These are phyloP conservation scores for Cylas formicarius DNA, from an alignment of 1,140 invertebrate genomes.

Conservation along the genomic window DNA sequence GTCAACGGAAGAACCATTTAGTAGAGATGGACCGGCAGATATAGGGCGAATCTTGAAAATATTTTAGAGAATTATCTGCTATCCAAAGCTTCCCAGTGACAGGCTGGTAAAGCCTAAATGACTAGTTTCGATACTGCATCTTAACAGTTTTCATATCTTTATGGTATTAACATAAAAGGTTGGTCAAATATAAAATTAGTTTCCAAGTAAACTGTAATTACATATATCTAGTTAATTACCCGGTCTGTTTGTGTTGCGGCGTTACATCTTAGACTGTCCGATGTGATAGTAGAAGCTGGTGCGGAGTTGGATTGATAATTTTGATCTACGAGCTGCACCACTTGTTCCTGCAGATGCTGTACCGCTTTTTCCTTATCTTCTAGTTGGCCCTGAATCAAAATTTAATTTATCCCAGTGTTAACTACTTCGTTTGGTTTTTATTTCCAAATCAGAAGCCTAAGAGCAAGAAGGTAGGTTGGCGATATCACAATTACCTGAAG, in stretches of 20 bases:
- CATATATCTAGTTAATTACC: slow-evolving; percentile 41
- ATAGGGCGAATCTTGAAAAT: slow-evolving; percentile 55
- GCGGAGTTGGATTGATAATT: slow-evolving; percentile 35
- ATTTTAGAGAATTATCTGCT: too few species aligned
- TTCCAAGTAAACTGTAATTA: not conserved
- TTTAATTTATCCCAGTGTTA: not conserved
- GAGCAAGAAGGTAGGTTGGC: too few species aligned
- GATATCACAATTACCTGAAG: slow-evolving; percentile 45
- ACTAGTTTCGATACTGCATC: too few species aligned
- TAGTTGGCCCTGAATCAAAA: slow-evolving; percentile 50
- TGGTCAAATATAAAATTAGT: not conserved
- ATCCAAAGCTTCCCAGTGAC: too few species aligned
- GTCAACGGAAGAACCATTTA: slow-evolving; percentile 48
- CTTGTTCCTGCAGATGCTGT: slow-evolving; percentile 57
- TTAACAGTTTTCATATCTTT: slow-evolving; percentile 9
- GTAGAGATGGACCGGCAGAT: slow-evolving; percentile 50
- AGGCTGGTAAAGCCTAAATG: too few species aligned
- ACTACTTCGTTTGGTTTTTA: too few species aligned
- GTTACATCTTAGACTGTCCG: slow-evolving; percentile 46
- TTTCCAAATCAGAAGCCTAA: too few species aligned
- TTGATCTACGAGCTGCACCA: slow-evolving; percentile 44
- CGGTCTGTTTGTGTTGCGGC: slow-evolving; percentile 68
- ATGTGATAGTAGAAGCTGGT: slow-evolving; percentile 34
- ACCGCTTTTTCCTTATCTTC: slow-evolving; percentile 66
- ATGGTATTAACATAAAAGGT: too few species aligned